Evolutionary conservation across 2,888 invertebrate genomes (phyloP), one percentile per base, ranked within the genome.

Genomic region (Liposcelis brunnea): DNA sequence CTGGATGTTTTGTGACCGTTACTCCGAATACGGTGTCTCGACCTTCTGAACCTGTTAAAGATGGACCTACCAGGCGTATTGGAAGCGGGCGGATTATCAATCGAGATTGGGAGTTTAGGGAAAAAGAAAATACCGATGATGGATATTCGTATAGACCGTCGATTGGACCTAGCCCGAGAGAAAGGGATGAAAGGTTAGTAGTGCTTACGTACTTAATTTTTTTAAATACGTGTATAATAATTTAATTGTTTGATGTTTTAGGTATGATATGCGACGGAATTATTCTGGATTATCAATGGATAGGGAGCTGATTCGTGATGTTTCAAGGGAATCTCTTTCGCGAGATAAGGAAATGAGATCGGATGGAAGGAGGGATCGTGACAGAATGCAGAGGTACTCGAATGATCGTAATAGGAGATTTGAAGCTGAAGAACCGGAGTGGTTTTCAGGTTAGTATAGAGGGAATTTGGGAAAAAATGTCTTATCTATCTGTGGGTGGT

Each of bases 341-440:
- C 4, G 26, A 8, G 26, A 26, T 26, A 26, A 26, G 8, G 26
- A 26, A 6, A 6, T 26, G 8, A 36, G 42, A 31, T 45, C 32
- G 12, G 48, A 48, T 19, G 35, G 44, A 18, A 33, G 70, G 51
- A 67, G 68, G 57, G 64, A 68, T 54, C 68, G 68, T 58, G 59
- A 59, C 37, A 67, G 68, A 8, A 55, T 55, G 56, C 67, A 60
- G 47, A 59, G 73, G 57, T 74, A 68, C 54, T 52, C 53, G 46
- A 69, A 69, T 56, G 70, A 69, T 53, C 69, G 72, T 54, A n/a
- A n/a, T n/a, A 70, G 76, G 51, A 69, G 75, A 53, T 61, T 57
- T 47, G 72, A 67, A 48, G 75, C 75, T 54, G 85, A 83, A 53
- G 86, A 89, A 61, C 91, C 91, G 2, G 90, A 91, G 65, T 91